A percentile compares a stretch with the other conserved stretches of the same genome.
Conservation (phyloP, 1,140 invertebrate species). For the Trichogramma pretiosum region DNA sequence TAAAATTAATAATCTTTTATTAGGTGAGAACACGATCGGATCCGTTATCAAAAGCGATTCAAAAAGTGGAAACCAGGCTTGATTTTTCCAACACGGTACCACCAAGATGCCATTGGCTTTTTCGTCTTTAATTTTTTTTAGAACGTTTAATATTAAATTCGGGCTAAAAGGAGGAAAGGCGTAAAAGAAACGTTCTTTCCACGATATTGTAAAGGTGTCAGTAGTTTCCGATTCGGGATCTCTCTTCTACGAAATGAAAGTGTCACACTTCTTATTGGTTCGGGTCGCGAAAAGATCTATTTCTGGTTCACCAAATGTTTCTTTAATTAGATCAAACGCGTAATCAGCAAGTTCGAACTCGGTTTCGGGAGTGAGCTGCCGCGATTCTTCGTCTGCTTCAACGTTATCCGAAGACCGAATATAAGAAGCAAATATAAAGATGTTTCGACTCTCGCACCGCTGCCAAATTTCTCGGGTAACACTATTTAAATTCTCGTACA, state of each 20-base stretch:
- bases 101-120: constrained; percentile 17
- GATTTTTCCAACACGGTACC: constrained; percentile 16
- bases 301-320: not conserved
- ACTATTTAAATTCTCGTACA: constrained; percentile 12
- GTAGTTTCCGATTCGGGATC: not conserved
- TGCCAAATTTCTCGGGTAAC: constrained; percentile 12
- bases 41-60: not conserved
- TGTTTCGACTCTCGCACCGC: constrained; percentile 6
- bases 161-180: not conserved
- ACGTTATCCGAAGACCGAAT: not conserved
- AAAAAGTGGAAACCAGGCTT: constrained; percentile 12
- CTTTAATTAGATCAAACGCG: not conserved
- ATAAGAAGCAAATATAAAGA: constrained; percentile 12
- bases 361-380: not conserved
- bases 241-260: not conserved
- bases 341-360: not conserved
- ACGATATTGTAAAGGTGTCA: not conserved
- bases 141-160: not conserved
- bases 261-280: not conserved
- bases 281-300: not conserved
- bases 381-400: constrained; percentile 11
- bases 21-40: not conserved
- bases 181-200: not conserved
- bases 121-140: constrained; percentile 16
- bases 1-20: not conserved